phyloP scores from a whole-genome alignment of 2,797 vertebrate species.

The Phalanger gymnotis region DNA sequence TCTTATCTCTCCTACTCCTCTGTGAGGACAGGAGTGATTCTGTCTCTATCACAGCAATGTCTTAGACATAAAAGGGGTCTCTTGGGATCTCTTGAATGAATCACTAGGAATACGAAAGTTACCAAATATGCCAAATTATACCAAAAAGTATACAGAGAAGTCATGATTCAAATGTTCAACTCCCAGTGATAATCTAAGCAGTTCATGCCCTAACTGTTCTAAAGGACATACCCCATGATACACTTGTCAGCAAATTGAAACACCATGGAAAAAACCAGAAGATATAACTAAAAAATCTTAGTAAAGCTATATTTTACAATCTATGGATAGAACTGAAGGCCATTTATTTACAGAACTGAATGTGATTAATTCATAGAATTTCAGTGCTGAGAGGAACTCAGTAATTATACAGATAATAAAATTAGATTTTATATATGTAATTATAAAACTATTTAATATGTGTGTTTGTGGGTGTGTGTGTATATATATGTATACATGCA shows the following conservation, averaged over 20 bases:
- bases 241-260: not conserved
- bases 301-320: constrained; percentile 16
- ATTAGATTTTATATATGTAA: not conserved
- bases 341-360: not conserved
- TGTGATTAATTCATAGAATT: not conserved
- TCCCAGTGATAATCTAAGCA: not conserved
- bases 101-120: not conserved
- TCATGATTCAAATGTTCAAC: constrained; percentile 3
- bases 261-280: not conserved
- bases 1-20: not conserved
- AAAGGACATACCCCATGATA: not conserved
- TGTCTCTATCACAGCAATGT: not conserved
- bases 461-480: too few relatives aligned
- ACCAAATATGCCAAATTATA: not conserved
- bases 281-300: constrained; percentile 30
- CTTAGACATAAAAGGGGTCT: not conserved
- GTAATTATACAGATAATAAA: not conserved
- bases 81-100: not conserved
- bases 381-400: not conserved
- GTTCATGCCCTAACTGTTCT: not conserved
- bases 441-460: too few relatives aligned
- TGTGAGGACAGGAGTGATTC: not conserved
- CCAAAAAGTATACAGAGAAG: not conserved
- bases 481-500: not conserved
- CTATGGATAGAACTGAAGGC: not conserved